Base-by-base conservation (phyloP, 2,797 vertebrate genomes). In the Sciurus carolinensis region DNA sequence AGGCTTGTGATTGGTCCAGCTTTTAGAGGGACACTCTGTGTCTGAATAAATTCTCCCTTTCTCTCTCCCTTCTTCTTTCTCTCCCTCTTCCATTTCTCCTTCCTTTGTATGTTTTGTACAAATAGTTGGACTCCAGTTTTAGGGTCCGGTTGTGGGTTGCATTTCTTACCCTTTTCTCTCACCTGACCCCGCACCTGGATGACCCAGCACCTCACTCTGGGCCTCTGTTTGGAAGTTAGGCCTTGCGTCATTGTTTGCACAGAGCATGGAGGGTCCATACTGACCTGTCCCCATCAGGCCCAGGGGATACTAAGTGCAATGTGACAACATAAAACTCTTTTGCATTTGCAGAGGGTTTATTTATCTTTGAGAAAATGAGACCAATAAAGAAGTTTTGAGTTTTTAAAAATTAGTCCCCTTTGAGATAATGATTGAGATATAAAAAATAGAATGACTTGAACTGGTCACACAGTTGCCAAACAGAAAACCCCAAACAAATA, bases 21-120 rank as follows among this genome's bases (percentile, higher is more conserved):
- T 97, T 96, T 94, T 93, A 95, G 77, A 95, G 90, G 94, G 94
- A 96, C 95, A 87, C 39, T 80, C 73, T 96, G 96, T 97, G 89
- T 95, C 92, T 39, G 66, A 94, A 80, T 86, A 75, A 73, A 44
- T 83, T 86, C 72, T 97, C 96, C 92, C 93, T 96, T 92, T 33
- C 81, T 88, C 36, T n/a, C n/a, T n/a, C n/a, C n/a, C n/a, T 36
- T 67, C 39, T 64, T 81, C 47, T 54, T 90, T 33, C 7, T 2
- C 39, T 47, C 39, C 71, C 94, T 93, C 30, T 47, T 82, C 39
- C 42, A 94, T 86, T 80, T 86, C 36, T 92, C 85, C 80, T 96
- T 96, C 95, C 92, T 93, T 96, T 92, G 30, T 66, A 66, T 66
- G 57, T 90, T 28, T 30, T n/a, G 59, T 24, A 87, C 5, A 12